Evolutionary conservation across 2,797 vertebrate genomes (phyloP).

Genomic region (Oryzias dopingdopingensis): DNA sequence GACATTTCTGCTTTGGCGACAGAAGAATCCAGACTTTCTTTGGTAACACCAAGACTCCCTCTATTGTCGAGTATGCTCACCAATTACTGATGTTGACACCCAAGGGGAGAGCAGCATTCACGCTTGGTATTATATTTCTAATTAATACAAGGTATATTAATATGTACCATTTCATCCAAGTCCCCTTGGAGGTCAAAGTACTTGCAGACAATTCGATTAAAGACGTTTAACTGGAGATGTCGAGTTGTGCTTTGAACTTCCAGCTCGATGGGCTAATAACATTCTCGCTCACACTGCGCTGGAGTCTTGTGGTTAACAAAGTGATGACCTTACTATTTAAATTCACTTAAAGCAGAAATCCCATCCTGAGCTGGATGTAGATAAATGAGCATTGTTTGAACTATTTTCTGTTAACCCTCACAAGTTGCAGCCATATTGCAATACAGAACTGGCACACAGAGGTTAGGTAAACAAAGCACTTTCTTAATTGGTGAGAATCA

Average conservation of each 20-base stretch:
- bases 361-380: slow-evolving; percentile 35
- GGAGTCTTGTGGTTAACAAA: slow-evolving; percentile 19
- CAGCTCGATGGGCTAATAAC: slow-evolving; percentile 36
- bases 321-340: slow-evolving; percentile 40
- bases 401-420: slow-evolving; percentile 20
- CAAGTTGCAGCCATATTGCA: slow-evolving; percentile 34
- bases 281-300: slow-evolving; percentile 29
- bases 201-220: slow-evolving; percentile 39
- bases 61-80: slow-evolving; percentile 41
- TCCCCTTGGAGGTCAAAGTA: slow-evolving; percentile 42
- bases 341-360: slow-evolving; percentile 35
- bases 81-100: slow-evolving; percentile 64
- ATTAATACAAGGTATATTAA: slow-evolving; percentile 71
- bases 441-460: slow-evolving; percentile 14
- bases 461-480: slow-evolving; percentile 57
- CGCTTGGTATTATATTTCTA: slow-evolving; percentile 49
- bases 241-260: slow-evolving; percentile 13
- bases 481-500: slow-evolving; percentile 60
- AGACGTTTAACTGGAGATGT: slow-evolving; percentile 32
- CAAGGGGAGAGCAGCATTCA: slow-evolving; percentile 14
- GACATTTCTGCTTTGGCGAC: slow-evolving; percentile 29
- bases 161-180: slow-evolving; percentile 45
- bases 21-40: slow-evolving; percentile 33
- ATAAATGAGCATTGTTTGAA: slow-evolving; percentile 38
- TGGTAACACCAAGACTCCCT: slow-evolving; percentile 30